Evolutionary conservation across 2,797 vertebrate genomes (phyloP), one percentile per base, ranked within the genome.

Genomic region (Spatula versicolor): DNA sequence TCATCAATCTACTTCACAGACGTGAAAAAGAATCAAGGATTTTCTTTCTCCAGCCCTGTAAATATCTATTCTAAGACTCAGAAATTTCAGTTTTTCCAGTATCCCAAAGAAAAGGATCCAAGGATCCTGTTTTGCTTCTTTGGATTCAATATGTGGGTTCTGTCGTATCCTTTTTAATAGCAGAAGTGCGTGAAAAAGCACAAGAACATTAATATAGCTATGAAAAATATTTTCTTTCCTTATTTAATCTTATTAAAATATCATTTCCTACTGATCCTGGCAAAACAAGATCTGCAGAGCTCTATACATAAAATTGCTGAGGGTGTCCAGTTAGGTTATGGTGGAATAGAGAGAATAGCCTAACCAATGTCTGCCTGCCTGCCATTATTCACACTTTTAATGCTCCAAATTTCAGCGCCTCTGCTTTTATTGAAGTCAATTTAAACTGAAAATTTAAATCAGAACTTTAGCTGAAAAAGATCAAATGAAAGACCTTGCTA

Each of bases 171-270:
- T 83, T 92, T 71, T 76, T 56, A 80, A 63, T 15, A 77, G 58
- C 5, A 45, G 41, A 68, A 85, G 67, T 59, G 26, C 63, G 46
- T 90, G 76, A 68, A 82, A 93, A 74, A 83, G 64, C 17, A 30
- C 26, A 18, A 68, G 35, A 89, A 77, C 41, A 64, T 77, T 60
- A 87, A 58, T 48, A 72, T 13, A 72, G 13, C 31, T 88, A 71
- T 28, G 67, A 81, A 94, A 46, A 93, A 68, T 63, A 82, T 35
- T 83, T 91, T 73, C 17, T 71, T 92, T 80, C 48, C 28, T 28
- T 43, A 63, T 93, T 92, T 85, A 83, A 68, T 86, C n/a, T 72
- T 89, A 50, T 12, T 50, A 62, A 91, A 86, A 74, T 33, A 62
- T 87, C 0, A 66, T 63, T 80, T 78, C 56, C 22, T 85, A 35